phyloP scores from a whole-genome alignment of 2,797 vertebrate species.

The Nannoperca australis region DNA sequence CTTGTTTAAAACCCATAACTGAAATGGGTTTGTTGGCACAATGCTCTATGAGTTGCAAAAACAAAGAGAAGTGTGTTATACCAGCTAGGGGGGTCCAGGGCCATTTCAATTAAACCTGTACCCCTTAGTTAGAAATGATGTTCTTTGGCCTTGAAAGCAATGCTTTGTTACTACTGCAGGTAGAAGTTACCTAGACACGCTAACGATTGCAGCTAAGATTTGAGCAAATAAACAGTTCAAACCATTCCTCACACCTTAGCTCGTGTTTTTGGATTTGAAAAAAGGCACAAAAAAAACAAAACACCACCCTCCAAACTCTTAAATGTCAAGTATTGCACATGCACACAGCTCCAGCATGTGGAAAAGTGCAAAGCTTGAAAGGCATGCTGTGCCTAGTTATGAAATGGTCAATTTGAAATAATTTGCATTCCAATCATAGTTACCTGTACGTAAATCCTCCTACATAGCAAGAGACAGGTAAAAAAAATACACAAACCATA shows the following conservation, averaged over 20 bases:
- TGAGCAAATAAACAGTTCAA: neutral
- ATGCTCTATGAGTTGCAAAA: neutral
- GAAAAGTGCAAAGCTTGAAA: neutral
- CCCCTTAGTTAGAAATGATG: neutral
- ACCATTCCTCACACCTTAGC: neutral
- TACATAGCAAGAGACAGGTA: neutral
- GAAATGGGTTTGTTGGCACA: slow-evolving; percentile 1
- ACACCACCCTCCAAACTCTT: neutral
- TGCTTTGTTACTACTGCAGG: neutral
- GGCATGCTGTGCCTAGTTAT: too few relatives aligned
- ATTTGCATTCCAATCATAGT: neutral
- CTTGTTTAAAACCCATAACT: slow-evolving; percentile 16
- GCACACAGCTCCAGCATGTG: too few relatives aligned
- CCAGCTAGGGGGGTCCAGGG: too few relatives aligned
- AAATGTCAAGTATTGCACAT: neutral
- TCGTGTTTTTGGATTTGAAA: neutral
- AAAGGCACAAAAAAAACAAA: neutral
- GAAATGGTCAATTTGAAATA: neutral
- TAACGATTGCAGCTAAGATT: neutral
- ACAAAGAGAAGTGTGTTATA: neutral
- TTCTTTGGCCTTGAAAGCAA: neutral
- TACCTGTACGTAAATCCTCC: neutral
- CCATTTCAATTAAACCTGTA: neutral
- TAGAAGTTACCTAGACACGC: neutral
- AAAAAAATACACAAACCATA: neutral